These are phyloP conservation scores for Drosophila pallidifrons DNA, from an alignment of 1,140 invertebrate species.

Conservation along the genomic window DNA sequence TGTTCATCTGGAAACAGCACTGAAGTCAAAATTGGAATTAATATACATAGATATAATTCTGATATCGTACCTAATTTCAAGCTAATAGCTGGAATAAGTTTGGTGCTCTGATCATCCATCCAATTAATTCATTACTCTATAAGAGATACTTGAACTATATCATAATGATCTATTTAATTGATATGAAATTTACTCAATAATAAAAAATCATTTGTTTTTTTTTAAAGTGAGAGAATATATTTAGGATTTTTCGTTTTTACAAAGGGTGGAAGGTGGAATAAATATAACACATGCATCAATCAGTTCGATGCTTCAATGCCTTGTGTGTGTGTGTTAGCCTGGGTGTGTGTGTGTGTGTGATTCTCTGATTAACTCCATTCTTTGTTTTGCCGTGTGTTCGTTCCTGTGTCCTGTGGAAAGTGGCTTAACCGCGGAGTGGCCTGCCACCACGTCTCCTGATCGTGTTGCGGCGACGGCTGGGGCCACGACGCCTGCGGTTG, in stretches of 20 bases:
- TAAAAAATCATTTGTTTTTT: neutral
- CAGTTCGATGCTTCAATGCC: conserved; percentile 21
- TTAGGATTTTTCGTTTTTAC: conserved; percentile 15
- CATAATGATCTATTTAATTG: too few relatives aligned
- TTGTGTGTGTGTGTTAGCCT: conserved; percentile 11
- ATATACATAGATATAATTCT: too few relatives aligned
- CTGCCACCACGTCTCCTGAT: conserved; percentile 53
- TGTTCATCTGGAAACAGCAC: too few relatives aligned
- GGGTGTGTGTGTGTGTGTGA: conserved; percentile 21
- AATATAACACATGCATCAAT: conserved; percentile 18
- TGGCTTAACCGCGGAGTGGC: conserved; percentile 46
- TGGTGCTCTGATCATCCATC: too few relatives aligned
- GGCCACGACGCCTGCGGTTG: conserved; percentile 43
- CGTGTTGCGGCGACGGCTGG: conserved; percentile 34
- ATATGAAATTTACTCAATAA: neutral
- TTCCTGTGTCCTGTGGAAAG: neutral
- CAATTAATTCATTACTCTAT: too few relatives aligned
- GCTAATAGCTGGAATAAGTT: too few relatives aligned
- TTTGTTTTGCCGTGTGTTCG: too few relatives aligned
- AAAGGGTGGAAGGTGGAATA: conserved; percentile 18
- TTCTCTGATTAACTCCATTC: neutral
- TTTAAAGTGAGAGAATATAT: conserved; percentile 64
- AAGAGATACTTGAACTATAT: too few relatives aligned
- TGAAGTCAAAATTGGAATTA: too few relatives aligned
- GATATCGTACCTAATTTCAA: too few relatives aligned